A percentile compares a stretch with the other conserved stretches of the same genome.
These are phyloP conservation scores for Cryptoblepharus egeriae DNA, from an alignment of 2,797 vertebrate genomes.

Conservation along the genomic window DNA sequence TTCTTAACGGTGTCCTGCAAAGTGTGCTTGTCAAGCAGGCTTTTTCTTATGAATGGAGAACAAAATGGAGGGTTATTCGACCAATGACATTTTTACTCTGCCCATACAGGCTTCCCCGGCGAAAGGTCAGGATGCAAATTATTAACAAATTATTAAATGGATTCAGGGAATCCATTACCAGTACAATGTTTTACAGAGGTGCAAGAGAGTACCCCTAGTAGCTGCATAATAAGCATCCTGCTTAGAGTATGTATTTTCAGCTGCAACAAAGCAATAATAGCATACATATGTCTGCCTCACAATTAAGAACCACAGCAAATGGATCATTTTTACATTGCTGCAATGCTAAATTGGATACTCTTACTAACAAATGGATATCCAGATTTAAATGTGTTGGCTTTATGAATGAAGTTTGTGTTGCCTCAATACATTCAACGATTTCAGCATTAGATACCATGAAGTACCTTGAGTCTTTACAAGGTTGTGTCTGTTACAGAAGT, in stretches of 20 bases:
- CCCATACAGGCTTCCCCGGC: conserved; percentile 35
- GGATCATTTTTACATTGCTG: neutral
- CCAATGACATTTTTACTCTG: conserved; percentile 44
- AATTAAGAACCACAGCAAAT: neutral
- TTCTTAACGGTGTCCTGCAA: conserved; percentile 55
- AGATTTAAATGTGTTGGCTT: neutral
- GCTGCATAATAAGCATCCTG: neutral
- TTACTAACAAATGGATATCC: neutral
- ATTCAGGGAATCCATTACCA: conserved; percentile 44
- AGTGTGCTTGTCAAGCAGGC: conserved; percentile 55
- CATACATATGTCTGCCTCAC: neutral
- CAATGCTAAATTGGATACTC: neutral
- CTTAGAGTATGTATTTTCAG: neutral
- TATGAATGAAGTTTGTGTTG: neutral
- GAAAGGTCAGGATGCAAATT: neutral
- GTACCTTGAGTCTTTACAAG: neutral
- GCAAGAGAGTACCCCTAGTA: neutral
- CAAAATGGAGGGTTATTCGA: conserved; percentile 59
- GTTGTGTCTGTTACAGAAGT: neutral
- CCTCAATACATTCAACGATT: neutral
- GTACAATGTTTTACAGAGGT: neutral
- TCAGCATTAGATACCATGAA: neutral
- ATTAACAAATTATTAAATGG: too few relatives aligned
- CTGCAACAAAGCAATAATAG: neutral
- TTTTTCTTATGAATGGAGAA: conserved; percentile 53